Base-by-base conservation (phyloP, 2,797 vertebrate genomes). In the Heterohyrax brucei region DNA sequence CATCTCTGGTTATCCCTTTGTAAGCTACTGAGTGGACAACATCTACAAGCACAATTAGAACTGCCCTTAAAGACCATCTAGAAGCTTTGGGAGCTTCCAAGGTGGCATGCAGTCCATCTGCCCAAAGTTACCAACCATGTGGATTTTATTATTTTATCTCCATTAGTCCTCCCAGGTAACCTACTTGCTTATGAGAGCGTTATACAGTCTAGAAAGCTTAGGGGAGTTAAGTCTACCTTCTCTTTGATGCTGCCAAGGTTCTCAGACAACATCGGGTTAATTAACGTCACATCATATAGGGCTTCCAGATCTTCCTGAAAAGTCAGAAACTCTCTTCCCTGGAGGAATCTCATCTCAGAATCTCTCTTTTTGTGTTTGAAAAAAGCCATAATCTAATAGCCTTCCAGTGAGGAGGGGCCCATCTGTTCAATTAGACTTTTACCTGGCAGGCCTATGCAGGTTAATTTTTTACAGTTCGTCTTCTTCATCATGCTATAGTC, bases 161-260 rank as follows among this genome's bases (percentile, higher is more conserved):
- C 39, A 1, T 86, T 86, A 89, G 46, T 94, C 81, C 48, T 97
- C 86, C 48, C 66, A 88, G 72, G 44, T 94, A 97, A 96, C 97
- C 96, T 97, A 97, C 96, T 96, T 97, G 91, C 87, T 97, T 96
- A 97, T 73, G 94, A 96, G 92, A 97, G 94, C 94, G 75, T 97
- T 96, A 96, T 96, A 88, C 62, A 95, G 80, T 87, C 83, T 61
- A 87, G 85, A 96, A 96, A 95, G 76, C 96, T 94, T 96, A 94
- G 88, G 96, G 95, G 90, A 21, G 70, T 96, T 95, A 91, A 94
- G 80, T 90, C 53, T 84, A 82, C 56, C 7, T 93, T 92, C 86
- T 94, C 73, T 93, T 78, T 84, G 85, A 97, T 82, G 85, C 70
- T 97, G 85, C 94, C 95, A 97, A 86, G 70, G 93, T 90, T 89